A percentile compares a stretch with the other conserved stretches of the same genome.
Evolutionary conservation across 2,797 vertebrate species (phyloP).

Genomic region (Ispidina lecontei): DNA sequence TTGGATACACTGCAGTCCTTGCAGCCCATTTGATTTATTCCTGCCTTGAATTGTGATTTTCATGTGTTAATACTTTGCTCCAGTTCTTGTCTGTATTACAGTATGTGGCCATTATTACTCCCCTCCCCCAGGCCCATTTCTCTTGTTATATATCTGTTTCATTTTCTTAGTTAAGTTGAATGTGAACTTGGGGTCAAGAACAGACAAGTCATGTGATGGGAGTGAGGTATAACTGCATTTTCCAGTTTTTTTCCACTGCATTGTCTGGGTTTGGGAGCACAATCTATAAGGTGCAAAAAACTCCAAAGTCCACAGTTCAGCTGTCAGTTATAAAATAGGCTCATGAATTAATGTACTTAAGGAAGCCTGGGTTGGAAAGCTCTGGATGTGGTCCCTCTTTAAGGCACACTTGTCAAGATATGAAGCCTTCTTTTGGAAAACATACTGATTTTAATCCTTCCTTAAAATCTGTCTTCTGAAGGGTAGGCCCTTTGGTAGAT

Average conservation of each 20-base stretch:
- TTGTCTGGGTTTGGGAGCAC: slow-evolving; percentile 19
- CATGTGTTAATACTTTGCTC: slow-evolving; percentile 51
- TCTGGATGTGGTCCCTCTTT: background rate
- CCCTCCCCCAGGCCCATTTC: slow-evolving; percentile 29
- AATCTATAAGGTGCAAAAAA: background rate
- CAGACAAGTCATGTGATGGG: slow-evolving; percentile 36
- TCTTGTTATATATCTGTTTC: slow-evolving; percentile 53
- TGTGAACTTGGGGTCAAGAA: slow-evolving; percentile 63
- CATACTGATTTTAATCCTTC: background rate
- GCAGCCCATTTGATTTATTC: slow-evolving; percentile 51
- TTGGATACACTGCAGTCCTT: slow-evolving; percentile 4
- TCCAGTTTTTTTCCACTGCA: slow-evolving; percentile 44
- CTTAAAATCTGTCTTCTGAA: background rate
- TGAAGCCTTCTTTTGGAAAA: background rate
- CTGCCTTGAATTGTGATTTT: slow-evolving; percentile 53
- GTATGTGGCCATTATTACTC: slow-evolving; percentile 45
- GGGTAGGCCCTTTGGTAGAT: background rate
- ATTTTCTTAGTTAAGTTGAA: slow-evolving; percentile 62
- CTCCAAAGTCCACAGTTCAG: slow-evolving; percentile 40
- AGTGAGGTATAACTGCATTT: slow-evolving; percentile 41
- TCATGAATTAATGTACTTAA: slow-evolving; percentile 34
- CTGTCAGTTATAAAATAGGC: slow-evolving; percentile 12
- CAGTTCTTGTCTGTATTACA: slow-evolving; percentile 37
- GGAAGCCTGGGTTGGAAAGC: background rate
- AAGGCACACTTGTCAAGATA: background rate